phyloP scores from a whole-genome alignment of 2,888 invertebrate species.

The Dichetophora obliterata region DNA sequence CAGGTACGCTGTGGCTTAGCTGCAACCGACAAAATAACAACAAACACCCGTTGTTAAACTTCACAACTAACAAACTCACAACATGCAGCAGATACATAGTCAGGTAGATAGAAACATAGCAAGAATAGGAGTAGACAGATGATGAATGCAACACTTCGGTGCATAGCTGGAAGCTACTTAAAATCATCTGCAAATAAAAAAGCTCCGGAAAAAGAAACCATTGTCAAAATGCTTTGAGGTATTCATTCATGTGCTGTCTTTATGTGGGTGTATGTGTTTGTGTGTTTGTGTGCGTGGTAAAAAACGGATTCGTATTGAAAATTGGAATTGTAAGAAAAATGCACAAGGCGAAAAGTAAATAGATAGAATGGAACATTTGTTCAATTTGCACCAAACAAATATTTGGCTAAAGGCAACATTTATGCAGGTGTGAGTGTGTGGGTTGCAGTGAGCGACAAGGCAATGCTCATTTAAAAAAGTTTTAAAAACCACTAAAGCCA shows the following conservation, averaged over 20 bases:
- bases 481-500: too few species aligned
- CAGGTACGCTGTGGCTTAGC: not conserved
- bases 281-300: too few species aligned
- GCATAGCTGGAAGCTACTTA: conserved; percentile 26
- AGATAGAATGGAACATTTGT: conserved; percentile 1
- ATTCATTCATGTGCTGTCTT: not conserved
- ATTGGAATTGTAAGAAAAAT: not conserved
- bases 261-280: not conserved
- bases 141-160: not conserved
- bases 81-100: not conserved
- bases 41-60: too few species aligned
- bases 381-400: conserved; percentile 7
- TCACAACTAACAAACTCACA: not conserved
- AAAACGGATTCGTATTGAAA: not conserved
- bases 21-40: not conserved
- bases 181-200: conserved; percentile 13
- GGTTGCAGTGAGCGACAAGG: not conserved
- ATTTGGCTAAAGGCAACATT: not conserved
- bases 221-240: conserved; percentile 10
- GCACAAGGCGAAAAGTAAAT: not conserved
- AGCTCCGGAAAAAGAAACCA: conserved; percentile 2
- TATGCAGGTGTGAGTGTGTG: not conserved
- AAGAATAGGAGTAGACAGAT: not conserved
- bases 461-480: not conserved
- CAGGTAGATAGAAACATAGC: not conserved